A percentile compares a stretch with the other conserved stretches of the same genome.
Evolutionary conservation across 2,797 vertebrate species (phyloP).

Genomic region (Spinibarbus caldwelli): DNA sequence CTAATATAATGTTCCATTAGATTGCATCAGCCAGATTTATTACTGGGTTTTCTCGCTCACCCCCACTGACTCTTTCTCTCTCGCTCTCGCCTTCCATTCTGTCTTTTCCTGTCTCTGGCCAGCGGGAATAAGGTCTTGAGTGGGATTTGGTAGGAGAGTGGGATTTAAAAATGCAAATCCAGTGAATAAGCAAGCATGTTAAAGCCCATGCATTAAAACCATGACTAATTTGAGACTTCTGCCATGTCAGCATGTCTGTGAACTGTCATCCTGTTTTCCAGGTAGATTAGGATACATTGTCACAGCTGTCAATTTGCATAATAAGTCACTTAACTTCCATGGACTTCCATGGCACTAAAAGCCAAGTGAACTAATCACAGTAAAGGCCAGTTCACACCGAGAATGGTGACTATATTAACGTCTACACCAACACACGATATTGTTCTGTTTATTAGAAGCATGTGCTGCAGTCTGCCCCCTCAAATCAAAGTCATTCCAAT

Average conservation of each 20-base stretch:
- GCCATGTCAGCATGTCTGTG: slow-evolving; percentile 2
- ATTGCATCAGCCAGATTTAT: slow-evolving; percentile 71
- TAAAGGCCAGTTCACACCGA: not conserved
- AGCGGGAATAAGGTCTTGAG: not conserved
- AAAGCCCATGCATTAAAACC: not conserved
- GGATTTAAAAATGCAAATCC: not conserved
- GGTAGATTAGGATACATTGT: not conserved
- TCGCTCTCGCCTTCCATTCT: slow-evolving; percentile 1
- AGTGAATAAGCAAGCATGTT: not conserved
- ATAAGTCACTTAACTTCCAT: not conserved
- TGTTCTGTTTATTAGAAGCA: not conserved
- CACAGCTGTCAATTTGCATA: slow-evolving; percentile 8
- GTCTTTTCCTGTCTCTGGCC: slow-evolving; percentile 3
- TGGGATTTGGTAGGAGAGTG: not conserved
- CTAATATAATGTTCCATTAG: slow-evolving; percentile 68
- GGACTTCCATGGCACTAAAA: not conserved
- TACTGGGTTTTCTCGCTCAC: slow-evolving; percentile 41
- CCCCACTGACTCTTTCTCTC: slow-evolving; percentile 36
- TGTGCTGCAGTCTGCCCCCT: not conserved
- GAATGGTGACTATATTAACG: not conserved
- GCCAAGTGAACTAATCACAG: not conserved
- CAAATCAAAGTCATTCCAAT: not conserved
- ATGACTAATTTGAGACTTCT: not conserved
- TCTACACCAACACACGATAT: not conserved
- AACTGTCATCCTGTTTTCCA: not conserved